A percentile compares a stretch with the other conserved stretches of the same genome.
phyloP scores from a whole-genome alignment of 2,113 vertebrate species.

The Tragelaphus scriptus region DNA sequence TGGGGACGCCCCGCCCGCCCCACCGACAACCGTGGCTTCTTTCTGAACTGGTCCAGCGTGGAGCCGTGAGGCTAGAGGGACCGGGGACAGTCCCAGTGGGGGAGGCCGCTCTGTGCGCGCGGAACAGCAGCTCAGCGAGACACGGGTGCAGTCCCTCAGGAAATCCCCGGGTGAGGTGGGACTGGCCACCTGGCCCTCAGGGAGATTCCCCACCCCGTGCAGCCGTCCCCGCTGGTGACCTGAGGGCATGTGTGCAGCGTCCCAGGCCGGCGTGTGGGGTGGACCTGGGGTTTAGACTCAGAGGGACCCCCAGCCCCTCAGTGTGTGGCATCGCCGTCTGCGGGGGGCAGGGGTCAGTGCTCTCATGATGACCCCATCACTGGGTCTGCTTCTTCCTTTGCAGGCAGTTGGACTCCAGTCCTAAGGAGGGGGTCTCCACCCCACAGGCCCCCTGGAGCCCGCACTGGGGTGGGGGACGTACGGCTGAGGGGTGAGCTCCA shows the following conservation, averaged over 20 bases:
- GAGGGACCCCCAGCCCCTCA: background rate
- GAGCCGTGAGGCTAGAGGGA: background rate
- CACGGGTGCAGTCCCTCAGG: background rate
- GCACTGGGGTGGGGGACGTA: background rate
- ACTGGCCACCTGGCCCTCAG: background rate
- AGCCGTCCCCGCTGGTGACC: background rate
- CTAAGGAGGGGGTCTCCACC: background rate
- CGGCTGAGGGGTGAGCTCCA: background rate
- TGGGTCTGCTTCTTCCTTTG: background rate
- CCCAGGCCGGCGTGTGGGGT: rapidly evolving
- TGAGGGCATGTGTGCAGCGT: rapidly evolving
- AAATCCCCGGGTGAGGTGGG: background rate
- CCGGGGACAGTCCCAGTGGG: rapidly evolving
- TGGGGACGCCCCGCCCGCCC: rapidly evolving
- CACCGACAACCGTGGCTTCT: background rate
- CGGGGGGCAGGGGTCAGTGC: background rate
- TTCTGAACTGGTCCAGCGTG: background rate
- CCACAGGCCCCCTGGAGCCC: background rate
- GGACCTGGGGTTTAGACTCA: background rate
- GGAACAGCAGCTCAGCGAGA: background rate
- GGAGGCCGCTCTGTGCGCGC: background rate
- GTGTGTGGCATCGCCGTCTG: rapidly evolving
- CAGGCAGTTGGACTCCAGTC: background rate
- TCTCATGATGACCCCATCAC: background rate
- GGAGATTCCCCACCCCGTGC: background rate